These are phyloP conservation scores for Stenchaetothrips biformis DNA, from an alignment of 2,888 invertebrate genomes.

Conservation along the genomic window DNA sequence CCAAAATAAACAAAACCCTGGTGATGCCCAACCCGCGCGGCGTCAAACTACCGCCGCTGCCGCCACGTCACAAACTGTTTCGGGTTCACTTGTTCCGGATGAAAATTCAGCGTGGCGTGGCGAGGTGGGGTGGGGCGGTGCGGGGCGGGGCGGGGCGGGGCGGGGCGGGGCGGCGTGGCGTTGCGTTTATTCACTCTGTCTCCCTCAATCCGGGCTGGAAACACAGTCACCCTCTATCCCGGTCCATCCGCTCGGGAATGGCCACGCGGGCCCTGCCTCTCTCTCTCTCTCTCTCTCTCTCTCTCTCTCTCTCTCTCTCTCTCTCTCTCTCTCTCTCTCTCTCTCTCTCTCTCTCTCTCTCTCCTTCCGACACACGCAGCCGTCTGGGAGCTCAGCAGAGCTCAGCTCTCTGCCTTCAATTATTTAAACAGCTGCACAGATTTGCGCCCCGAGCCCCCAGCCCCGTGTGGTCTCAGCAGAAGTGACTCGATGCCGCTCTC, in stretches of 20 bases:
- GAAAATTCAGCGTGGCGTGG: neutral
- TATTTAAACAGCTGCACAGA: conserved; percentile 25
- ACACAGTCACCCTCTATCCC: neutral
- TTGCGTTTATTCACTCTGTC: neutral
- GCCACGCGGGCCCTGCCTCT: neutral
- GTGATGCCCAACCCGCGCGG: too few species aligned
- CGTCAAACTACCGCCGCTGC: too few species aligned
- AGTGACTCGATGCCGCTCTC: neutral
- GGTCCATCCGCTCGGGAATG: neutral
- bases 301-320: neutral
- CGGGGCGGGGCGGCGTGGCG: neutral
- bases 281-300: neutral
- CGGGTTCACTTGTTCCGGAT: too few species aligned
- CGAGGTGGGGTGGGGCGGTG: neutral
- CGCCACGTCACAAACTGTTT: neutral
- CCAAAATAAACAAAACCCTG: too few species aligned
- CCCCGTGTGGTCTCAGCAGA: conserved; percentile 20
- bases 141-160: neutral
- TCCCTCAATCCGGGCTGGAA: neutral
- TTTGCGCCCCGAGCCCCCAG: neutral
- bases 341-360: neutral
- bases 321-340: neutral
- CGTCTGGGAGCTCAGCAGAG: conserved; percentile 10
- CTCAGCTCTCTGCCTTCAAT: conserved; percentile 15
- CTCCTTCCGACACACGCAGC: neutral